Percentiles rank a stretch among this genome's conserved stretches.
These are phyloP conservation scores for Temnothorax nylanderi DNA, from an alignment of 1,140 invertebrate species.

Conservation along the genomic window DNA sequence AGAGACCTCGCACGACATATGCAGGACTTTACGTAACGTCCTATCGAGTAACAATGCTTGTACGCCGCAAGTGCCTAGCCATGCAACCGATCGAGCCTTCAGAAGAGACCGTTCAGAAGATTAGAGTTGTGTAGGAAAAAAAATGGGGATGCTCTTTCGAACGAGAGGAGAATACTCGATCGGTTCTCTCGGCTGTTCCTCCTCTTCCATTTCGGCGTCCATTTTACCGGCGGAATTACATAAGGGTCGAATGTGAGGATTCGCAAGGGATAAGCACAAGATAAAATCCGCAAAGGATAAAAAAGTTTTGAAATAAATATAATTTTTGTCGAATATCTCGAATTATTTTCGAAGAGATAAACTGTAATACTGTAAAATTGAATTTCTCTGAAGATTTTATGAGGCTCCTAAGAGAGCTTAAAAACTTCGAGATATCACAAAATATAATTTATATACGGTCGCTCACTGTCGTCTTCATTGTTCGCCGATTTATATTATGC, in stretches of 20 bases:
- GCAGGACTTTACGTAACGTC: constrained; percentile 19
- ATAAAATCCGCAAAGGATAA: background rate
- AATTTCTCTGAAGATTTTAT: background rate
- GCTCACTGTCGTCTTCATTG: background rate
- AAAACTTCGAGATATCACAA: background rate
- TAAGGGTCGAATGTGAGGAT: background rate
- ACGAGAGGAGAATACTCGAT: background rate
- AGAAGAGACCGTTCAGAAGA: background rate
- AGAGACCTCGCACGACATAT: background rate
- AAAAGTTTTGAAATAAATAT: constrained; percentile 3
- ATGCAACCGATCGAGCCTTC: background rate
- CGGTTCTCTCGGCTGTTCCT: background rate
- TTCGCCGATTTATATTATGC: background rate
- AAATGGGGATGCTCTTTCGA: constrained; percentile 9
- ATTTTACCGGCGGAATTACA: constrained; percentile 20
- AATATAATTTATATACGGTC: background rate
- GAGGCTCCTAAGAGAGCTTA: background rate
- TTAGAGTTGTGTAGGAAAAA: background rate
- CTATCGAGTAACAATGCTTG: background rate
- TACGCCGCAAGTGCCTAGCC: background rate
- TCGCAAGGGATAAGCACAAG: background rate
- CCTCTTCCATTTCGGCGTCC: background rate
- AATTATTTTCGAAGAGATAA: background rate
- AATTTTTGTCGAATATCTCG: background rate
- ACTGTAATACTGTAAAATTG: background rate